Percentiles rank a stretch among this genome's conserved stretches.
These are phyloP conservation scores for Microplitis mediator DNA, from an alignment of 1,140 invertebrate genomes.

Conservation along the genomic window DNA sequence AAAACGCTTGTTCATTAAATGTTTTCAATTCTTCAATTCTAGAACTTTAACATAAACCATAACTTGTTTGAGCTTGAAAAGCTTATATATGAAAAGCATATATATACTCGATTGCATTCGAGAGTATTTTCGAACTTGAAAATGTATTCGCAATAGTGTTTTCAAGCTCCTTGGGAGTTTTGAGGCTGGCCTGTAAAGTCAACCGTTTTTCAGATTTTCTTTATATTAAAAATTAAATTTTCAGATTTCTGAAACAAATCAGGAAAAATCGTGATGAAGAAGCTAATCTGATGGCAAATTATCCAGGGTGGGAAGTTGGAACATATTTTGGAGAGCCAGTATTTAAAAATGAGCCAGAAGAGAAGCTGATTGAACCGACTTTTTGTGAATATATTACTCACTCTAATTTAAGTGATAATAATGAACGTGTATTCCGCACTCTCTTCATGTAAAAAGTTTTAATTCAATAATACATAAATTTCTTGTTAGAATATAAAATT, in stretches of 20 bases:
- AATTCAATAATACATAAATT: too few relatives aligned
- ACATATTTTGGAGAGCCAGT: slow-evolving; percentile 84
- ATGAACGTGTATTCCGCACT: not conserved
- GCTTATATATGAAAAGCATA: too few relatives aligned
- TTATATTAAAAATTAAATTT: slow-evolving; percentile 8
- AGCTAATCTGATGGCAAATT: slow-evolving; percentile 83
- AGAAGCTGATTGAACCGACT: slow-evolving; percentile 67
- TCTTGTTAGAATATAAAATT: too few relatives aligned
- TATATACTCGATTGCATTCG: too few relatives aligned
- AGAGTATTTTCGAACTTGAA: too few relatives aligned
- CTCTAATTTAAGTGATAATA: slow-evolving; percentile 28
- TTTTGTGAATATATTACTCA: slow-evolving; percentile 77
- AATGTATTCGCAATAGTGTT: too few relatives aligned
- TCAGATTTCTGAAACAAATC: slow-evolving; percentile 77
- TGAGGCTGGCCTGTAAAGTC: too few relatives aligned
- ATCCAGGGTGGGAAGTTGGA: slow-evolving; percentile 87
- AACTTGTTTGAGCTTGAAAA: too few relatives aligned
- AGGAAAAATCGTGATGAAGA: slow-evolving; percentile 83
- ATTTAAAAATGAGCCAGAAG: slow-evolving; percentile 63
- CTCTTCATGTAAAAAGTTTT: not conserved
- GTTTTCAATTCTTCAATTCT: too few relatives aligned
- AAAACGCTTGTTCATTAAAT: too few relatives aligned
- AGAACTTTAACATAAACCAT: too few relatives aligned
- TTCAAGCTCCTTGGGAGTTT: not conserved
- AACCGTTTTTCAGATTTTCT: slow-evolving; percentile 14